Percentiles rank a stretch among this genome's conserved stretches.
Evolutionary conservation across 2,888 invertebrate species (phyloP).

Genomic region (Amblyjoppa fuscipennis): DNA sequence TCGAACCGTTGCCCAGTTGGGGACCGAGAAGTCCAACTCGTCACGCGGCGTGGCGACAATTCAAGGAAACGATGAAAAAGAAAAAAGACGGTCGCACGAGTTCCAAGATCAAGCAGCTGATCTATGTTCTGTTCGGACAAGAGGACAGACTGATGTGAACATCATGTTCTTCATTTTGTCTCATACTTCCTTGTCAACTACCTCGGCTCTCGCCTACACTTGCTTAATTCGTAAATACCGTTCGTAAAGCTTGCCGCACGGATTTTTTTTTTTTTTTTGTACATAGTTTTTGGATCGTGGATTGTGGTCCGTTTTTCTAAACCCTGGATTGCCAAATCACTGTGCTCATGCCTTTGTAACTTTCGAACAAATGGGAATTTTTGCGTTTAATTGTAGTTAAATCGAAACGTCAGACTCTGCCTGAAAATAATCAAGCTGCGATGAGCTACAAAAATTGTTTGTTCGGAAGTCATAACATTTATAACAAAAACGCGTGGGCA

Average conservation of each 20-base stretch:
- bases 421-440: too few species aligned
- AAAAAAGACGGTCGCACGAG: conserved; percentile 69
- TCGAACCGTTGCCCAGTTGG: conserved; percentile 82
- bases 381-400: too few species aligned
- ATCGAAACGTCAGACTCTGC: too few species aligned
- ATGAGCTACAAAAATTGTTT: too few species aligned
- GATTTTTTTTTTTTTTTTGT: conserved; percentile 34
- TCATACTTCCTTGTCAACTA: conserved; percentile 36
- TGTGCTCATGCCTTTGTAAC: too few species aligned
- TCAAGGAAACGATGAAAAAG: conserved; percentile 77
- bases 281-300: conserved; percentile 51
- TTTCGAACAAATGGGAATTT: too few species aligned
- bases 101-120: conserved; percentile 69
- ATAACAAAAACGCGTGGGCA: too few species aligned
- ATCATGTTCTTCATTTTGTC: not conserved
- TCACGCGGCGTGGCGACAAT: conserved; percentile 82
- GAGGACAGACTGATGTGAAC: conserved; percentile 72
- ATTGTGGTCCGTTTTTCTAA: conserved; percentile 20
- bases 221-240: conserved; percentile 21
- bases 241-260: not conserved
- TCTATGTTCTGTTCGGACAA: conserved; percentile 67
- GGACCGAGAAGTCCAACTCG: conserved; percentile 81
- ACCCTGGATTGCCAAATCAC: too few species aligned
- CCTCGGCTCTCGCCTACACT: conserved; percentile 37
- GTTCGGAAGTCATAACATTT: not conserved